These are phyloP conservation scores for Scaptomyza flava DNA, from an alignment of 2,888 invertebrate genomes.

Conservation along the genomic window DNA sequence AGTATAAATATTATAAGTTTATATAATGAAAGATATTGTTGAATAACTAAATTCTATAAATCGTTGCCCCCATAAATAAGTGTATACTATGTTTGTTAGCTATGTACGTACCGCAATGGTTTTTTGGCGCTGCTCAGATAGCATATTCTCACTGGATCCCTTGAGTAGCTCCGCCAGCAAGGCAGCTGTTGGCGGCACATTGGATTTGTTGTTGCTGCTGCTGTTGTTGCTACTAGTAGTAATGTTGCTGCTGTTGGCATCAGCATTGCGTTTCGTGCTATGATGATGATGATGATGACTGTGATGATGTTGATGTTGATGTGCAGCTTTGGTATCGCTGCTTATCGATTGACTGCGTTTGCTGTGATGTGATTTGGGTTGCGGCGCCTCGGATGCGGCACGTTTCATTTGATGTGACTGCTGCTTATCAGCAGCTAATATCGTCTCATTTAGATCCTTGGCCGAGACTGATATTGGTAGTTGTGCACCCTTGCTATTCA, in stretches of 20 bases:
- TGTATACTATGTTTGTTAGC: not conserved
- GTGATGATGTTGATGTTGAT: slow-evolving; percentile 51
- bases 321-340: slow-evolving; percentile 55
- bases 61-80: slow-evolving; percentile 4
- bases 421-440: slow-evolving; percentile 41
- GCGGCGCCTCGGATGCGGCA: slow-evolving; percentile 80
- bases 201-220: slow-evolving; percentile 48
- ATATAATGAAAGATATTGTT: not conserved
- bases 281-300: slow-evolving; percentile 61
- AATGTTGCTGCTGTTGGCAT: slow-evolving; percentile 49
- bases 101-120: slow-evolving; percentile 83
- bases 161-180: slow-evolving; percentile 91
- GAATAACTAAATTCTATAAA: not conserved
- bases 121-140: slow-evolving; percentile 86
- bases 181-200: slow-evolving; percentile 86
- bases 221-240: not conserved
- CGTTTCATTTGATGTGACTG: slow-evolving; percentile 76
- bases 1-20: not conserved
- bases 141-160: slow-evolving; percentile 91
- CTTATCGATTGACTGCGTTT: slow-evolving; percentile 83
- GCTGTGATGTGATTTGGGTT: slow-evolving; percentile 72
- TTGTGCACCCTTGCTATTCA: slow-evolving; percentile 50
- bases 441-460: slow-evolving; percentile 59
- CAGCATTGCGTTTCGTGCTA: slow-evolving; percentile 76
- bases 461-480: slow-evolving; percentile 48